Conservation (phyloP, 2,888 invertebrate genomes). For the Apamea epomidion region DNA sequence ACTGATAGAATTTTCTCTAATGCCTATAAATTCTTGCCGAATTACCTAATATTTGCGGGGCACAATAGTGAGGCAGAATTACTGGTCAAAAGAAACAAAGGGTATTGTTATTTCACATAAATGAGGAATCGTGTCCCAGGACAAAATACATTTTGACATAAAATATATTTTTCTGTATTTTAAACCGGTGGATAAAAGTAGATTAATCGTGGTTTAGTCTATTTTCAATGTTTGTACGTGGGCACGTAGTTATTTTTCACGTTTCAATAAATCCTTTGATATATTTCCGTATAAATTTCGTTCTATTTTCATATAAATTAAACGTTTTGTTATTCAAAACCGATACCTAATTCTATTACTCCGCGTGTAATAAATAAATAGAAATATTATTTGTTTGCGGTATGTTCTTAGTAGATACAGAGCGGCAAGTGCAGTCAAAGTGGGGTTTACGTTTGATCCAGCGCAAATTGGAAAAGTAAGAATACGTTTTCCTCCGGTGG, state of each 20-base stretch:
- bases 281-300: background rate
- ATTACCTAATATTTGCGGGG: conserved; percentile 48
- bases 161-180: conserved; percentile 72
- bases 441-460: conserved; percentile 74
- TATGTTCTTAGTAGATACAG: conserved; percentile 46
- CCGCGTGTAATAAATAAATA: conserved; percentile 13
- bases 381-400: conserved; percentile 32
- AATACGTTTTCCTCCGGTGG: conserved; percentile 58
- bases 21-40: conserved; percentile 35
- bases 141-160: conserved; percentile 75
- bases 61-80: conserved; percentile 72
- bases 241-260: conserved; percentile 16
- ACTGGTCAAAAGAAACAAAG: conserved; percentile 78
- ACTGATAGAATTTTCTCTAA: conserved; percentile 13
- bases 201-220: conserved; percentile 42
- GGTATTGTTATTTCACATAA: conserved; percentile 70
- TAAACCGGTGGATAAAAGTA: conserved; percentile 40
- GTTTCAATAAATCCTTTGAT: conserved; percentile 33
- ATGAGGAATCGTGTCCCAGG: conserved; percentile 76
- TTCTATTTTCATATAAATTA: conserved; percentile 9
- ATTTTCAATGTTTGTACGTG: conserved; percentile 17
- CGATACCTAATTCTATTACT: background rate
- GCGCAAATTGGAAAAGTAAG: conserved; percentile 76
- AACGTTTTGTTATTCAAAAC: conserved; percentile 1
- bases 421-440: conserved; percentile 66